phyloP scores from a whole-genome alignment of 2,797 vertebrate species.

The Lithobates sylvaticus region DNA sequence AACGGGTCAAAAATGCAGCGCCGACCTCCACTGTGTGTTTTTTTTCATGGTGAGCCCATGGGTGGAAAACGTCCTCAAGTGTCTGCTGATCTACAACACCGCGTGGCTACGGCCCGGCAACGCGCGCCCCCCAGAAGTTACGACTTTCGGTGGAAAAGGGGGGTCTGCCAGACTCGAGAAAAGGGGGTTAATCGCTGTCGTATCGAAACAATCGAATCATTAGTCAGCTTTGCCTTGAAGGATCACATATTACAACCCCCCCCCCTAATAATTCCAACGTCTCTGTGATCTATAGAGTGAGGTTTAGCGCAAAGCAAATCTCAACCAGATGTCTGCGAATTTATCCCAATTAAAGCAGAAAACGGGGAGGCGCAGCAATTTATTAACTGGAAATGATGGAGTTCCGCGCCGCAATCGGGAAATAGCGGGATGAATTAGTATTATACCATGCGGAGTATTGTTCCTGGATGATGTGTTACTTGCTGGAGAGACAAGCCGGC shows the following conservation, averaged over 20 bases:
- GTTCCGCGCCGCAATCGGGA: not conserved
- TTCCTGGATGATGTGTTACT: constrained; percentile 20
- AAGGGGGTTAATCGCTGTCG: constrained; percentile 40
- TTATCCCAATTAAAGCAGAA: constrained; percentile 62
- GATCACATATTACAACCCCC: constrained; percentile 43
- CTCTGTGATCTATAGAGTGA: constrained; percentile 57
- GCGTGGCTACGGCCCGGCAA: not conserved
- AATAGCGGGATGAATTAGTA: constrained; percentile 34
- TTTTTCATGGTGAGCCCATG: not conserved
- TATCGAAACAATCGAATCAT: constrained; percentile 41
- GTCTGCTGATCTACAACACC: constrained; percentile 10
- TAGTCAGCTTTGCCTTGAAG: constrained; percentile 54
- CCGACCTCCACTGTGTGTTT: not conserved
- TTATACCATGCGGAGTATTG: constrained; percentile 32
- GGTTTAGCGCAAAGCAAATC: constrained; percentile 59
- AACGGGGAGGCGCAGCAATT: constrained; percentile 57
- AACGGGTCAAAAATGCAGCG: constrained; percentile 19
- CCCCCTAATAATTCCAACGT: constrained; percentile 59
- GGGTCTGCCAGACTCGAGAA: not conserved
- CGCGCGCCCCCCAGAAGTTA: constrained; percentile 1
- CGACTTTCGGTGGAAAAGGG: not conserved
- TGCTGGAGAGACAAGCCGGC: not conserved
- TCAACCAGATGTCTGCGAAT: constrained; percentile 65
- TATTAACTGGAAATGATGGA: constrained; percentile 52
- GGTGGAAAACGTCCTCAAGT: not conserved